Base-by-base conservation (phyloP, 1,140 invertebrate species). In the Pseudomyrmex pallidus region DNA sequence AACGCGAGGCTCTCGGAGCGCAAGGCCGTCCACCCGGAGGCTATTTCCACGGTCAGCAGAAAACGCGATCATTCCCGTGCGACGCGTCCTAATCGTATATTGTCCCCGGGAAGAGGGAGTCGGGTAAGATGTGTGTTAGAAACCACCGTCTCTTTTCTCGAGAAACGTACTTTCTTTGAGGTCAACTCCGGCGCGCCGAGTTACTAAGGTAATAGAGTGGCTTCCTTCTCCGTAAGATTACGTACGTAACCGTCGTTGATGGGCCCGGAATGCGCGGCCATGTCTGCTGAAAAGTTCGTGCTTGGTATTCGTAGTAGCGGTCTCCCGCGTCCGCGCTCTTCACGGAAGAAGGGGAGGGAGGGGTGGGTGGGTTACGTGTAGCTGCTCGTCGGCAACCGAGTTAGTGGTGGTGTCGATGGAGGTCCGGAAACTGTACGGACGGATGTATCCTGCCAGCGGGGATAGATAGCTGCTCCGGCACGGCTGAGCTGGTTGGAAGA, bases 61-160 rank as follows among this genome's bases (percentile, higher is more conserved):
- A 88, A 87, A 85, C 17, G 83, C 59, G 70, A 50, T 73, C 83
- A 59, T 84, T 82, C 52, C 74, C 86, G 56, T 56, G 68, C 50
- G 83, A 72, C 82, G 74, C 57, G 59, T 72, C 48, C 74, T 88
- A 87, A 88, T 87, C 87, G 87, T 50, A 62, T 57, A 61, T 67
- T 72, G 70, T 85, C 59, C 17, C 5, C n/a, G 83, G 70, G 48
- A 74, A 70, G 52, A 86, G 59, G 25, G 0, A 25, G 2, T 25
- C 25, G 3, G 25, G 35, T 35, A 35, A 35, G 35, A 35, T 35
- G 35, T 35, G 35, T 35, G 35, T 35, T 35, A 35, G 5, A 5
- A 0, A 35, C 35, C 5, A 35, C 35, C 35, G 35, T 0, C 5
- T 7, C 35, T 35, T 35, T 57, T 48, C 20, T 57, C 5, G 35